Evolutionary conservation across 2,888 invertebrate genomes (phyloP), one percentile per base, ranked within the genome.

Genomic region (Anoplius nigerrimus): DNA sequence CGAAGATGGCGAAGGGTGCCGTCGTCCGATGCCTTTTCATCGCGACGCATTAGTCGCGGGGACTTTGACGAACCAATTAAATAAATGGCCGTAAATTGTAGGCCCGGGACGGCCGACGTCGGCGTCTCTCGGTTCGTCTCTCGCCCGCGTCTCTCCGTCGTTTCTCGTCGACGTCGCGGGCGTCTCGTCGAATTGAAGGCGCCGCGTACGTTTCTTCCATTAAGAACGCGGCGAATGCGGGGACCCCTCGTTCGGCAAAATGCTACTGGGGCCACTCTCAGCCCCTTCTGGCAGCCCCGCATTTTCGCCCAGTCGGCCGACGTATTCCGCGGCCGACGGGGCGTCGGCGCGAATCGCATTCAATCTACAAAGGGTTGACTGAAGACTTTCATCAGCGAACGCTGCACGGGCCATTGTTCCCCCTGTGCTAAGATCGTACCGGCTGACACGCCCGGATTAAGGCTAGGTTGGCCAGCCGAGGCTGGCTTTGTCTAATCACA

Each of bases 31-130:
- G 68, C 43, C 72, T 78, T 76, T 76, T 78, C 78, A 76, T 80
- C 73, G 69, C 42, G 46, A 59, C 57, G 75, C 70, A 72, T 75
- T 73, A 72, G 63, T 61, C 71, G 58, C 63, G 3, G 22, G 24
- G 67, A 74, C 68, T 72, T 76, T 74, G 80, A 80, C 71, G 79
- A 83, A 83, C 71, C 81, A 81, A 82, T 82, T 79, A 81, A 78
- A 79, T 79, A 81, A 84, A 83, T 83, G 81, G 78, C 71, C 65
- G 66, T 66, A 74, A 83, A 84, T 82, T 78, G 78, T 80, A 75
- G 66, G 62, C 4, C 34, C 34, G 34, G 11, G 53, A 43, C 55
- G 72, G 42, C 48, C 65, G 45, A 59, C 56, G 60, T 46, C 67
- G 46, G 46, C 71, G 54, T n/a, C n/a, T n/a, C n/a, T n/a, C n/a